Evolutionary conservation across 2,888 invertebrate species (phyloP).

Genomic region (Myathropa florea): DNA sequence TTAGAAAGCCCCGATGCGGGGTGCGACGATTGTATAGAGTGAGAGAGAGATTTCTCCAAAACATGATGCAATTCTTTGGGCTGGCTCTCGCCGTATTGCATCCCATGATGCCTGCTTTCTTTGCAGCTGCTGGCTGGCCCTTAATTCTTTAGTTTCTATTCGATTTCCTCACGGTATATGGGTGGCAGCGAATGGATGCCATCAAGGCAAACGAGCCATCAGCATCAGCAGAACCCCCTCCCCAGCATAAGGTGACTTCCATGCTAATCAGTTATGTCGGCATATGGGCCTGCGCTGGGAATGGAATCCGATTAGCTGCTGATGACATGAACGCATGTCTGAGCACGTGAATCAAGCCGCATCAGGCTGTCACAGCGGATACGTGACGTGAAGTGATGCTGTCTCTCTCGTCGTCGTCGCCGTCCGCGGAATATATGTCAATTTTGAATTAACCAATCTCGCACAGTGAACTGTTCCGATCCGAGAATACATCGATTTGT

Average conservation of each 20-base stretch:
- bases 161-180: not conserved
- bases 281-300: not conserved
- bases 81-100: not conserved
- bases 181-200: not conserved
- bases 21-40: conserved; percentile 18
- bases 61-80: conserved; percentile 23
- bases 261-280: not conserved
- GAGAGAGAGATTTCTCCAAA: conserved; percentile 23
- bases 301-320: not conserved
- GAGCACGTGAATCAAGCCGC: not conserved
- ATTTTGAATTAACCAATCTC: not conserved
- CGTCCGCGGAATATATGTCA: conserved; percentile 29
- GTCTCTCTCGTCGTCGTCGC: not conserved
- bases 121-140: not conserved
- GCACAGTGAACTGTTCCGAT: not conserved
- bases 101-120: not conserved
- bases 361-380: not conserved
- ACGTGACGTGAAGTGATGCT: not conserved
- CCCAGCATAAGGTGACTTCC: not conserved
- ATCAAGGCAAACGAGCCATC: not conserved
- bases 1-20: conserved; percentile 52
- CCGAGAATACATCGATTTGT: not conserved
- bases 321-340: not conserved
- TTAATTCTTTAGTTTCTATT: not conserved
- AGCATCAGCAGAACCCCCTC: not conserved